phyloP scores from a whole-genome alignment of 2,113 vertebrate genomes.

The Ginglymostoma cirratum region DNA sequence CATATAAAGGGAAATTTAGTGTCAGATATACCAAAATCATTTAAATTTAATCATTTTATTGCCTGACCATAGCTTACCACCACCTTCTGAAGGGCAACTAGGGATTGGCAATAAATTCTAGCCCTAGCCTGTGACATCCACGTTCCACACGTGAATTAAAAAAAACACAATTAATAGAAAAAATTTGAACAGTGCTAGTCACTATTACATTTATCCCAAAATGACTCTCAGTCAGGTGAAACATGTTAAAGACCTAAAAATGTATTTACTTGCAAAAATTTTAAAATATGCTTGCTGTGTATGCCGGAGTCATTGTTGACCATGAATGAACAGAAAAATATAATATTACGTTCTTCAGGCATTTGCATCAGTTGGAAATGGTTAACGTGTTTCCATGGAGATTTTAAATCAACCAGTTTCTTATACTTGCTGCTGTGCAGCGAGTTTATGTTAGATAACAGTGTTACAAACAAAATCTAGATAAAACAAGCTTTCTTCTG shows the following conservation, averaged over 20 bases:
- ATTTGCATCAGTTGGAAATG: not conserved
- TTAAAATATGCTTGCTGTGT: not conserved
- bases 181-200: not conserved
- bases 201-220: not conserved
- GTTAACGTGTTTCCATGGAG: not conserved
- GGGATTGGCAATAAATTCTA: too few relatives aligned
- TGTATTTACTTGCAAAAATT: not conserved
- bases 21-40: not conserved
- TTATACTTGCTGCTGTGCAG: not conserved
- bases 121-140: too few relatives aligned
- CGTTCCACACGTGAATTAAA: not conserved
- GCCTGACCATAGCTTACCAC: too few relatives aligned
- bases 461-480: not conserved
- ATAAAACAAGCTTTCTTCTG: not conserved
- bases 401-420: not conserved
- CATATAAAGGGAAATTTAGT: not conserved
- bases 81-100: too few relatives aligned
- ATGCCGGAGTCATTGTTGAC: not conserved
- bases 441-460: not conserved
- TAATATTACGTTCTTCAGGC: not conserved
- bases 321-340: not conserved
- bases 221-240: not conserved
- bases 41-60: not conserved
- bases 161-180: not conserved
- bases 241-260: not conserved